Evolutionary conservation across 2,888 invertebrate genomes (phyloP).

Genomic region (Zaprionus obscuricornis): DNA sequence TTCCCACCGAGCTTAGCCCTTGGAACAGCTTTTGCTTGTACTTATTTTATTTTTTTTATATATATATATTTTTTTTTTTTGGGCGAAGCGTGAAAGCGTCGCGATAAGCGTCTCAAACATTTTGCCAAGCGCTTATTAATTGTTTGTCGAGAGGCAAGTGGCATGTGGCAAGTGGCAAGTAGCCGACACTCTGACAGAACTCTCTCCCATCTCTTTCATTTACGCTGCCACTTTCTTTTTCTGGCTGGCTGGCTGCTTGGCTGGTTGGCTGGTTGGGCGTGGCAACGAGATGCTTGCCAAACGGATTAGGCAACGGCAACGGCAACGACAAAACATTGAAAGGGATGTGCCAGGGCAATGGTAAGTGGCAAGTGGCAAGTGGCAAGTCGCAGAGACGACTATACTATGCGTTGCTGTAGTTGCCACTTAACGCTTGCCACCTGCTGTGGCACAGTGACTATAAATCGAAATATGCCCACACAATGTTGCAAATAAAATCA

Average conservation of each 20-base stretch:
- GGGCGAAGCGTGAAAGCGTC: slow-evolving; percentile 59
- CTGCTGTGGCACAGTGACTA: slow-evolving; percentile 21
- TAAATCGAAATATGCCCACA: slow-evolving; percentile 8
- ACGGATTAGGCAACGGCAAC: too few species aligned
- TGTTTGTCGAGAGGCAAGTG: slow-evolving; percentile 58
- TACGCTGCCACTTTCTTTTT: too few species aligned
- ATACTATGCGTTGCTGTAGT: slow-evolving; percentile 22
- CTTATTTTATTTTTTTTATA: slow-evolving; percentile 22
- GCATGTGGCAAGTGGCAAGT: background rate
- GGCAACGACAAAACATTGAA: too few species aligned
- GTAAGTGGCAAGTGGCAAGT: slow-evolving; percentile 37
- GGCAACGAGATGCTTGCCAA: background rate
- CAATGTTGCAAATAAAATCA: slow-evolving; percentile 64
- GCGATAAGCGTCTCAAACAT: slow-evolving; percentile 73
- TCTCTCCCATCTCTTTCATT: too few species aligned
- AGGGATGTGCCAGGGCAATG: too few species aligned
- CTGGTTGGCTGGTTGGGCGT: background rate
- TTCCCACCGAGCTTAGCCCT: too few species aligned
- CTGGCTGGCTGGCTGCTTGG: too few species aligned
- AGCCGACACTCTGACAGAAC: too few species aligned
- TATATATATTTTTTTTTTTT: slow-evolving; percentile 8
- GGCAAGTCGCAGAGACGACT: slow-evolving; percentile 6
- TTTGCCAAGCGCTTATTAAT: slow-evolving; percentile 71
- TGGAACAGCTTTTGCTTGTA: too few species aligned
- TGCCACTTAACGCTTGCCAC: slow-evolving; percentile 13